Evolutionary conservation across 2,113 vertebrate genomes (phyloP), one percentile per base, ranked within the genome.

Genomic region (Aegithalos caudatus): DNA sequence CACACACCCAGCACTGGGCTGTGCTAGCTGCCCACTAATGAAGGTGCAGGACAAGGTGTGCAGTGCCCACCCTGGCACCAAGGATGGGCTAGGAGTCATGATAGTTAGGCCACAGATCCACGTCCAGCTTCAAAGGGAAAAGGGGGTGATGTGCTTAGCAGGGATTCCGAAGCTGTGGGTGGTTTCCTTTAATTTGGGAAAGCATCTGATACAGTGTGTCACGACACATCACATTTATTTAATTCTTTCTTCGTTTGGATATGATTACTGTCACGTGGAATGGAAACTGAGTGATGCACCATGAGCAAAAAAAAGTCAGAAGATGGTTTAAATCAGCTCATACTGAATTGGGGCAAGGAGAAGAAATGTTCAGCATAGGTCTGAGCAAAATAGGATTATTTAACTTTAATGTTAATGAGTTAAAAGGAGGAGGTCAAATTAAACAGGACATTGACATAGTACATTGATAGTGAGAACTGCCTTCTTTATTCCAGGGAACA

Each of bases 211-310:
- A 95, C 44, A 92, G 72, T 3, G 23, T 95, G 93, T 93, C 94
- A 95, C 17, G 15, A 95, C 91, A 95, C n/a, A 57, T 95, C 93
- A 90, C 10, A 21, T 93, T 96, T 93, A 73, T 90, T 95, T 90
- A 91, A 96, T 96, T 96, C 88, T 58, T 96, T 85, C 79, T 94
- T 93, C 47, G 33, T 96, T 97, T 95, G 94, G 93, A 95, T 96
- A 56, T 96, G 93, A 96, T 94, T 96, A 95, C 44, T 97, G 92
- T 97, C 94, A 96, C 85, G 69, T 93, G 94, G 85, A 83, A 88
- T 83, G 82, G 88, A 95, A 96, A 95, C 38, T 56, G 71, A 95
- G 44, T 33, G 93, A 92, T 94, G 93, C 35, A 4, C 93, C 74
- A 78, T 66, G 56, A 93, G 64, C 62, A 69, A 81, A 88, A 88